phyloP scores from a whole-genome alignment of 92 coral and sea anemone species.

The Parazoanthus darwini region DNA sequence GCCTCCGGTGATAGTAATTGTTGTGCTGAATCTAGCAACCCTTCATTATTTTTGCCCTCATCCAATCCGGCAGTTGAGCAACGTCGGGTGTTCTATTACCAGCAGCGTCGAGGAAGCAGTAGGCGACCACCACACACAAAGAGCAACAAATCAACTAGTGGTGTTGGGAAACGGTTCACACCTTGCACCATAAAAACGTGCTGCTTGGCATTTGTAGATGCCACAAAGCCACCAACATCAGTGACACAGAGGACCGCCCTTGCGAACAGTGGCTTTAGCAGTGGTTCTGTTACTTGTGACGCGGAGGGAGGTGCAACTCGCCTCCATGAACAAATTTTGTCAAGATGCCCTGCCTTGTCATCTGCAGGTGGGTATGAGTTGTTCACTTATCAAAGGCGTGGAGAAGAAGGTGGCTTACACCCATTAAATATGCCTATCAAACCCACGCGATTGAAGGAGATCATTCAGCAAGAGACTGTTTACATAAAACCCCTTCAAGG shows the following conservation, averaged over 20 bases:
- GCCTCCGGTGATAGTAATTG: too few species aligned
- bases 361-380: neutral
- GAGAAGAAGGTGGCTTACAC: slow-evolving; percentile 13
- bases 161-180: too few species aligned
- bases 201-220: slow-evolving; percentile 14
- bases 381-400: neutral
- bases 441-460: slow-evolving; percentile 1
- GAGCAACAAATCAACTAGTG: too few species aligned
- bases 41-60: too few species aligned
- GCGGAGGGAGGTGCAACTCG: slow-evolving; percentile 20
- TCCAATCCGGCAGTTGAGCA: too few species aligned
- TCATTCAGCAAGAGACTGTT: neutral
- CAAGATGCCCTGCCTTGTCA: neutral
- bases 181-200: slow-evolving; percentile 34
- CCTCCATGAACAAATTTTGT: neutral
- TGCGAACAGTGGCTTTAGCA: slow-evolving; percentile 34
- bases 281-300: slow-evolving; percentile 27
- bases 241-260: slow-evolving; percentile 26
- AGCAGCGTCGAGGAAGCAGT: too few species aligned
- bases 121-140: too few species aligned
- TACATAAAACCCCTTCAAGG: neutral
- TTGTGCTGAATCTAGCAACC: too few species aligned
- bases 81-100: too few species aligned
- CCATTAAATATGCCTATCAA: neutral
- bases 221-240: slow-evolving; percentile 42